Conservation (phyloP, 2,113 vertebrate species). For the Isichthys henryi region DNA sequence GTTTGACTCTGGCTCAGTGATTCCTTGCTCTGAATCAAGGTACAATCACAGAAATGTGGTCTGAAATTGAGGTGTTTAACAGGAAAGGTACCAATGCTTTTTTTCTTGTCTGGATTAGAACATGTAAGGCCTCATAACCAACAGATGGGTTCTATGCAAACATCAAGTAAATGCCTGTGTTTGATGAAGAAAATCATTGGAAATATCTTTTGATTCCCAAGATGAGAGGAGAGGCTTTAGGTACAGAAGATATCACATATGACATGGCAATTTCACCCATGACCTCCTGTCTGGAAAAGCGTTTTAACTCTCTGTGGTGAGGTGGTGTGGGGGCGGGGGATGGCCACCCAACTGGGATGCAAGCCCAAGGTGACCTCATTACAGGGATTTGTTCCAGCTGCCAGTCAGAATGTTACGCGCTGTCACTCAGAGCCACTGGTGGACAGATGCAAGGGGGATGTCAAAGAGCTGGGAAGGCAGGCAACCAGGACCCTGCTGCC, state of each 20-base stretch:
- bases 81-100: neutral
- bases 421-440: neutral
- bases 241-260: neutral
- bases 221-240: neutral
- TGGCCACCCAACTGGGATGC: neutral
- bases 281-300: neutral
- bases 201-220: neutral
- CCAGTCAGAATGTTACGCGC: neutral
- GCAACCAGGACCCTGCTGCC: neutral
- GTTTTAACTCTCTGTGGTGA: neutral
- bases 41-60: neutral
- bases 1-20: neutral
- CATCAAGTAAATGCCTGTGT: neutral
- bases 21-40: neutral
- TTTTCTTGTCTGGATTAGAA: neutral
- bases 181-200: neutral
- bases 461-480: neutral
- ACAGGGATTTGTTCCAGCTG: conserved; percentile 7
- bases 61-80: neutral
- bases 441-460: neutral
- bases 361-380: conserved; percentile 11
- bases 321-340: neutral
- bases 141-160: neutral
- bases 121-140: neutral
- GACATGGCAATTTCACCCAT: neutral